Evolutionary conservation across 2,888 invertebrate species (phyloP), one percentile per base, ranked within the genome.

Genomic region (Drosophila paucipuncta): DNA sequence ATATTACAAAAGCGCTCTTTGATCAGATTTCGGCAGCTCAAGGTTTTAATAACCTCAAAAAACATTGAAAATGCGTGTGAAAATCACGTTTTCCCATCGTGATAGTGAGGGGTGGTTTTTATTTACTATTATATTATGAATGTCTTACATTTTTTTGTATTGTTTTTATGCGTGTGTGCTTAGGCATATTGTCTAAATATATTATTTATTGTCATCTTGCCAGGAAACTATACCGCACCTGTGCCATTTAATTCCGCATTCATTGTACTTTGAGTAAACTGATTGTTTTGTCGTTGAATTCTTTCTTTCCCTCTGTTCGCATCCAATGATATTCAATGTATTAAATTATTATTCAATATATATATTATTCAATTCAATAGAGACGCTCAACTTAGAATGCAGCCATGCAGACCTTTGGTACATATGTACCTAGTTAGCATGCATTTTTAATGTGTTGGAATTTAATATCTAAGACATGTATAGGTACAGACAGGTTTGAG

Each of bases 381-480:
- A 47, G 16, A 9, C 25, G 16, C 28, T 25, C 47, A 25, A 4
- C 47, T 47, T 25, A 25, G 25, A 47, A 25, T 25, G 47, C 47
- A 47, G 47, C 16, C 47, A 47, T 16, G 47, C 47, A 47, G 47
- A 25, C 47, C 47, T 25, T 25, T 16, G 47, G 47, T 47, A 47
- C 47, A 25, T 16, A 4, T 47, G 47, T 47, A 25, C 47, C 25
- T 47, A 47, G 22, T 22, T 7, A 22, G 7, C 22, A 47, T 47
- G 22, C 4, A 13, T 47, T 47, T 41, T 47, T 4, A 13, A 47
- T 47, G 22, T 16, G 22, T 7, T 47, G 22, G 22, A 2, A 9
- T 16, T 41, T 2, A 16, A 22, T 47, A 47, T 9, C 47, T 16
- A 16, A 25, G 22, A 47, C 7, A 47, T 16, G 16, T 16, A 25